Conservation (phyloP, 2,113 vertebrate species). For the Xyrauchen texanus region DNA sequence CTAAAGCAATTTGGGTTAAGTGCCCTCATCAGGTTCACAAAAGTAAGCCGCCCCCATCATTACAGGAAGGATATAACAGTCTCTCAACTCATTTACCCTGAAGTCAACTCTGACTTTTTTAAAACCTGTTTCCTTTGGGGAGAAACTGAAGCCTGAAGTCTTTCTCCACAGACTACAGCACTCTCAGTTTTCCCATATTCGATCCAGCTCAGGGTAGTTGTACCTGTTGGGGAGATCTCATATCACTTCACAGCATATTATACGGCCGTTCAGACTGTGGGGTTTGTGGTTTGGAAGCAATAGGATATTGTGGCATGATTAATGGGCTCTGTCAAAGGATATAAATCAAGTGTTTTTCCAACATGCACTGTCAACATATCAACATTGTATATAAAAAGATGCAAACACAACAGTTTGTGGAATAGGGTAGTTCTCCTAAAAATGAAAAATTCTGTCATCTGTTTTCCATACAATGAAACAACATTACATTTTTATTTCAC, state of each 20-base stretch:
- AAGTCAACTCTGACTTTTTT: background rate
- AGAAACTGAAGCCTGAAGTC: background rate
- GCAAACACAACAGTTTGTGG: background rate
- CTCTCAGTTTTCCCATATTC: background rate
- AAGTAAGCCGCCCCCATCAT: background rate
- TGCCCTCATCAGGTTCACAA: constrained; percentile 12
- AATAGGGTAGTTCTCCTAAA: too few species aligned
- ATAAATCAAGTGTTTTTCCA: constrained; percentile 28
- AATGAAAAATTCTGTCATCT: too few species aligned
- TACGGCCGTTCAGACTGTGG: constrained; percentile 21
- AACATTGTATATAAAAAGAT: background rate
- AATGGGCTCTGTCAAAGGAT: constrained; percentile 36
- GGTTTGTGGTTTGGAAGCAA: constrained; percentile 40
- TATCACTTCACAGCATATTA: constrained; percentile 12
- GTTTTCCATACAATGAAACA: too few species aligned
- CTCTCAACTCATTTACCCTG: background rate
- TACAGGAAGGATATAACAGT: background rate
- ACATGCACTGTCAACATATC: constrained; percentile 8
- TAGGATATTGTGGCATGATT: constrained; percentile 46
- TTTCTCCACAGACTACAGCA: background rate
- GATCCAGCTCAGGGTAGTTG: background rate
- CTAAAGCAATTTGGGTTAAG: constrained; percentile 8
- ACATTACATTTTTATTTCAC: too few species aligned
- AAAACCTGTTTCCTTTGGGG: background rate
- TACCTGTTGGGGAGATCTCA: constrained; percentile 33